Evolutionary conservation across 1,140 invertebrate genomes (phyloP), one percentile per base, ranked within the genome.

Genomic region (Drosophila nigromelanica): DNA sequence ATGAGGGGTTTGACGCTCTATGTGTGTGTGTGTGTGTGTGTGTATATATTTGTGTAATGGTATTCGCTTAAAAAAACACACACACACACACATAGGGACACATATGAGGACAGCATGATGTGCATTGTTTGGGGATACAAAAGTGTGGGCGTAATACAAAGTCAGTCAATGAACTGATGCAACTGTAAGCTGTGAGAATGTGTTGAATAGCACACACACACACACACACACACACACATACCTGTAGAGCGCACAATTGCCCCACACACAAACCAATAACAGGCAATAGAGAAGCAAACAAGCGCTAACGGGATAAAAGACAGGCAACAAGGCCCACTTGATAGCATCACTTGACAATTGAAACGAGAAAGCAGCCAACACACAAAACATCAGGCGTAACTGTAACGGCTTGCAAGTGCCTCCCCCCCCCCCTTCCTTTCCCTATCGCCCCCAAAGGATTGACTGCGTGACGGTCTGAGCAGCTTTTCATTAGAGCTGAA

Each of bases 161-260:
- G 66, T 85, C 66, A 78, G 75, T 75, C 80, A 83, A 80, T 85
- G 80, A 74, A 74, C 72, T 52, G 61, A 30, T 78, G 79, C 71
- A 67, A 80, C 74, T 80, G 78, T 80, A 61, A 54, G 48, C 63
- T 52, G 63, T 59, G 47, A 73, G 76, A 85, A 68, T 72, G 76
- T 59, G 76, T 59, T 59, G 76, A 68, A 71, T 68, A 12, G 24
- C 50, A 42, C 40, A 60, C 47, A 24, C 39, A 56, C 51, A 37
- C 48, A 40, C 15, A 21, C 51, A n/a, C 59, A 64, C 30, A 27
- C 11, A 8, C n/a, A 11, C n/a, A 27, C 43, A 54, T 15, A 59
- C 47, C 27, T 52, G 63, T 50, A 42, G 30, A 51, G 15, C 54
- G 48, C 30, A 60, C 72, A 74, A 62, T 69, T 69, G 71, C 30